Evolutionary conservation across 2,888 invertebrate genomes (phyloP).

Genomic region (Scaptodrosophila latifasciaeformis): DNA sequence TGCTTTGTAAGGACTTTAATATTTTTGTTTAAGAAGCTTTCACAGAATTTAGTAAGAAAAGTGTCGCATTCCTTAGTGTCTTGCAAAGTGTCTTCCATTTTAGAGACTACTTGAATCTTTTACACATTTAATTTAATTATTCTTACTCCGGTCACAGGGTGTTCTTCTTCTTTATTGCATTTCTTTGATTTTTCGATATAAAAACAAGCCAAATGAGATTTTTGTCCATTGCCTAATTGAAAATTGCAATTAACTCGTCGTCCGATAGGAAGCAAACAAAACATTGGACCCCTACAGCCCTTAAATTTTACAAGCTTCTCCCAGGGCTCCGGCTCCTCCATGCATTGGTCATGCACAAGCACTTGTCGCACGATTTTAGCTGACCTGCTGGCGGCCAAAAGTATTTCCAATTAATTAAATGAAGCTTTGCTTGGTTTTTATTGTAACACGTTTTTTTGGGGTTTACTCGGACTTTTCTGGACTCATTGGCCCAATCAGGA

Average conservation of each 20-base stretch:
- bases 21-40: too few species aligned
- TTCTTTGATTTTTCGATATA: conserved; percentile 1
- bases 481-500: too few species aligned
- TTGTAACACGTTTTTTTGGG: neutral
- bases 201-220: neutral
- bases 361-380: conserved; percentile 5
- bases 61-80: too few species aligned
- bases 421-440: conserved; percentile 15
- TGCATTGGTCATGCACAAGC: neutral
- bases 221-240: conserved; percentile 47
- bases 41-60: too few species aligned
- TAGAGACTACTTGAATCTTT: too few species aligned
- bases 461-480: neutral
- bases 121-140: too few species aligned
- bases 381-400: conserved; percentile 16
- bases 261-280: neutral
- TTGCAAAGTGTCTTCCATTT: too few species aligned
- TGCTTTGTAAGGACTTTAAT: too few species aligned
- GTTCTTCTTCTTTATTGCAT: too few species aligned
- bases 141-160: too few species aligned
- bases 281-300: too few species aligned
- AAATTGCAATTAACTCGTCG: conserved; percentile 50
- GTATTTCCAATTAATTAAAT: conserved; percentile 50
- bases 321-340: conserved; percentile 14
- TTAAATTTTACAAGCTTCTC: too few species aligned